A percentile compares a stretch with the other conserved stretches of the same genome.
These are phyloP conservation scores for Sebastes ruberrimus DNA, from an alignment of 2,797 vertebrate genomes.

Conservation along the genomic window DNA sequence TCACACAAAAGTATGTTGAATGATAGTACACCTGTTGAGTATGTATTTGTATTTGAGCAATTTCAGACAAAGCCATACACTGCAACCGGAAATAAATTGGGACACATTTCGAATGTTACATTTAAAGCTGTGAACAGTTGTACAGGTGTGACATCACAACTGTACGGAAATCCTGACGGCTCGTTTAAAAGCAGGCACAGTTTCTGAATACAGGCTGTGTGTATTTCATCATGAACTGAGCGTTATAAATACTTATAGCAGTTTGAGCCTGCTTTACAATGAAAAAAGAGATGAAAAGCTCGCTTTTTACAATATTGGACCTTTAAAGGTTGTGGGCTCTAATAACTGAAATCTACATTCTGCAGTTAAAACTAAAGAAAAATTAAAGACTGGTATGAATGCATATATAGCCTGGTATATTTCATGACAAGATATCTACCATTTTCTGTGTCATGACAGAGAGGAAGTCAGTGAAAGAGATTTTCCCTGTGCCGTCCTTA, in stretches of 20 bases:
- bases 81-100: too few relatives aligned
- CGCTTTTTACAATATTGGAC: neutral
- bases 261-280: neutral
- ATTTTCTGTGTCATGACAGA: constrained; percentile 94
- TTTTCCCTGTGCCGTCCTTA: constrained; percentile 92
- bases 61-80: too few relatives aligned
- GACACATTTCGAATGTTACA: too few relatives aligned
- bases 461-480: constrained; percentile 90
- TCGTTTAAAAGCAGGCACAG: too few relatives aligned
- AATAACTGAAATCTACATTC: neutral
- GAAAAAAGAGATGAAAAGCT: neutral
- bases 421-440: constrained; percentile 74
- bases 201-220: too few relatives aligned
- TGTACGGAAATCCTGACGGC: too few relatives aligned
- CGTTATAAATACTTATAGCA: neutral
- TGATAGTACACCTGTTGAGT: too few relatives aligned
- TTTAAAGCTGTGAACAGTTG: too few relatives aligned
- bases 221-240: too few relatives aligned
- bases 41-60: too few relatives aligned
- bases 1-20: too few relatives aligned
- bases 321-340: neutral
- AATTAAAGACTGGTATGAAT: neutral
- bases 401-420: neutral
- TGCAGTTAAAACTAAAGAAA: neutral
- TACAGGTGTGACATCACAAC: too few relatives aligned